Base-by-base conservation (phyloP, 2,888 invertebrate species). In the Drosophila emarginata region DNA sequence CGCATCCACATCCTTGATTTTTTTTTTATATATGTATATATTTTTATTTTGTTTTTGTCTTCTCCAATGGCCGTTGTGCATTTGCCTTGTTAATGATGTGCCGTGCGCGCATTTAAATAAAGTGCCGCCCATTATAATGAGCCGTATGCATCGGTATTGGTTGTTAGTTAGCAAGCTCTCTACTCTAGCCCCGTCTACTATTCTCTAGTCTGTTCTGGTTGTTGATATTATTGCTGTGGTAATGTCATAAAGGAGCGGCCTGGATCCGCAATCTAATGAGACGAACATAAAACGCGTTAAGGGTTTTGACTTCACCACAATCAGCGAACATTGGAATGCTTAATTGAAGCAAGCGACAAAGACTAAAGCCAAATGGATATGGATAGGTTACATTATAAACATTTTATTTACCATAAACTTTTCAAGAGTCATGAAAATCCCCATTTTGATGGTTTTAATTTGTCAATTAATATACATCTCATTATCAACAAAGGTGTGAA, bases 101-200 rank as follows among this genome's bases (percentile, higher is more conserved):
- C 85, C 82, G 74, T 86, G 82, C 61, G 85, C 79, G 79, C 87
- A 87, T 84, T 87, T 84, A 84, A 84, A 84, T 84, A 84, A 84
- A 84, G 85, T 84, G 85, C 87, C 79, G 85, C 83, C 85, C 68
- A 84, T 86, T 79, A 86, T 87, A 84, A 83, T 84, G 85, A 83
- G 87, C 74, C 78, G 61, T 63, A 69, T 52, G 76, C 81, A 70
- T 79, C 78, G 68, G 67, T 77, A 79, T 62, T 56, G 32, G 54
- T 56, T 56, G 54, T 36, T 36, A 56, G 54, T 54, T 54, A 45
- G 21, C 45, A n/a, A n/a, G n/a, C n/a, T n/a, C n/a, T n/a, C n/a
- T n/a, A n/a, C n/a, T n/a, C n/a, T n/a, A 45, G 21, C 23, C 23
- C 40, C 14, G 6, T 39, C 39, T 39, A 6, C 39, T 5, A 14